A percentile compares a stretch with the other conserved stretches of the same genome.
Conservation (phyloP, 2,888 invertebrate species). For the Euproctis similis region DNA sequence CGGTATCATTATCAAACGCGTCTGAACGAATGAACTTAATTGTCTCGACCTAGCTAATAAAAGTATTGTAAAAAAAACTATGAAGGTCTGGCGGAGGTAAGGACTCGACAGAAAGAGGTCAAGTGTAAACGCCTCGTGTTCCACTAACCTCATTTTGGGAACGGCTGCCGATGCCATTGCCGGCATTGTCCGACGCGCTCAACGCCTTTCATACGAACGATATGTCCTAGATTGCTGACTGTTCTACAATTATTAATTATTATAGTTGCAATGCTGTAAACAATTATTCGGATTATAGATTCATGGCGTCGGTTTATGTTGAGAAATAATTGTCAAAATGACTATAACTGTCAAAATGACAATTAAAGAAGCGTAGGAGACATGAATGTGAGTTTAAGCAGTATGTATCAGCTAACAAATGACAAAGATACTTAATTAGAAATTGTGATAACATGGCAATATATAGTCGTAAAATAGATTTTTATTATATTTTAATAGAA, state of each 20-base stretch:
- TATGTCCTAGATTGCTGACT: conserved; percentile 55
- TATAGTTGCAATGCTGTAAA: conserved; percentile 25
- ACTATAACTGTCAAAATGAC: too few species aligned
- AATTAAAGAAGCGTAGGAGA: too few species aligned
- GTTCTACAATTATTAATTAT: conserved; percentile 35
- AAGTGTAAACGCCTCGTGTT: conserved; percentile 73
- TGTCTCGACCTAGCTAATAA: conserved; percentile 72
- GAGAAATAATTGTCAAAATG: too few species aligned
- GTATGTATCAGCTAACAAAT: too few species aligned
- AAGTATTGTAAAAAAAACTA: conserved; percentile 72
- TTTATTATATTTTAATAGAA: too few species aligned
- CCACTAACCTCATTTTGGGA: conserved; percentile 71
- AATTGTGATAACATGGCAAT: too few species aligned
- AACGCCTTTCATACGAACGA: conserved; percentile 57
- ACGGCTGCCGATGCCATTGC: too few species aligned
- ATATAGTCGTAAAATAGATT: too few species aligned
- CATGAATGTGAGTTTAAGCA: too few species aligned
- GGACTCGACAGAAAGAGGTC: conserved; percentile 73
- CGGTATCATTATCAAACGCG: conserved; percentile 48
- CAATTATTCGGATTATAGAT: conserved; percentile 2
- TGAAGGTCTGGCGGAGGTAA: conserved; percentile 75
- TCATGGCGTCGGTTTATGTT: too few species aligned
- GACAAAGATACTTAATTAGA: too few species aligned
- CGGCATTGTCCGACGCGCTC: conserved; percentile 39
- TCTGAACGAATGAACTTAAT: conserved; percentile 63